A percentile compares a stretch with the other conserved stretches of the same genome.
These are phyloP conservation scores for Myiagra hebetior DNA, from an alignment of 2,113 vertebrate genomes.

Conservation along the genomic window DNA sequence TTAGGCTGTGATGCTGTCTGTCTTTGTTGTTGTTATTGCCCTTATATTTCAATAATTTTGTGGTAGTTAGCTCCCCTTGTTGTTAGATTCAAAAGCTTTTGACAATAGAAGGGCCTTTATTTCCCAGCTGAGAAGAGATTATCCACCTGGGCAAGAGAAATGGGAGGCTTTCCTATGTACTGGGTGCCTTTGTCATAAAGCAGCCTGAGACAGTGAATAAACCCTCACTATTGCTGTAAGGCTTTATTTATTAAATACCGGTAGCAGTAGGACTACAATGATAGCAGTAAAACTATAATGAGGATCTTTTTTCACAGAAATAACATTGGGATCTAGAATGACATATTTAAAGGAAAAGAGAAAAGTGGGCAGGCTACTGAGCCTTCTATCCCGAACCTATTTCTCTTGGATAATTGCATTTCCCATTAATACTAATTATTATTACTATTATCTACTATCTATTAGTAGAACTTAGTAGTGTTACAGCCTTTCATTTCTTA, in stretches of 20 bases:
- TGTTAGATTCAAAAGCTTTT: neutral
- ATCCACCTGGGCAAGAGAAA: neutral
- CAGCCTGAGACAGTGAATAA: neutral
- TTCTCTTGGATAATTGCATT: neutral
- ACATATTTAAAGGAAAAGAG: neutral
- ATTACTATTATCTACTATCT: neutral
- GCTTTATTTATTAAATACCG: neutral
- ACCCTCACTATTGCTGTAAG: neutral
- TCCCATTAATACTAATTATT: neutral
- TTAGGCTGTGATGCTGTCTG: neutral
- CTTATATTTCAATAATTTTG: neutral
- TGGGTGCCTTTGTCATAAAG: neutral
- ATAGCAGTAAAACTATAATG: neutral
- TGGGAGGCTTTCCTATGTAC: neutral
- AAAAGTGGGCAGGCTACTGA: neutral
- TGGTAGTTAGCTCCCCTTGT: neutral
- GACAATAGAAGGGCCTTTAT: neutral
- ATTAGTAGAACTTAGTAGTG: neutral
- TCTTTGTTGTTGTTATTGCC: neutral
- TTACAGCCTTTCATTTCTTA: neutral
- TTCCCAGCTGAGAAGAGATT: neutral
- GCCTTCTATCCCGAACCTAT: neutral
- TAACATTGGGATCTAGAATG: neutral
- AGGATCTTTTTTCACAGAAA: neutral
- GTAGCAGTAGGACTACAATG: neutral